Base-by-base conservation (phyloP, 2,113 vertebrate genomes). In the Oncorhynchus nerka region DNA sequence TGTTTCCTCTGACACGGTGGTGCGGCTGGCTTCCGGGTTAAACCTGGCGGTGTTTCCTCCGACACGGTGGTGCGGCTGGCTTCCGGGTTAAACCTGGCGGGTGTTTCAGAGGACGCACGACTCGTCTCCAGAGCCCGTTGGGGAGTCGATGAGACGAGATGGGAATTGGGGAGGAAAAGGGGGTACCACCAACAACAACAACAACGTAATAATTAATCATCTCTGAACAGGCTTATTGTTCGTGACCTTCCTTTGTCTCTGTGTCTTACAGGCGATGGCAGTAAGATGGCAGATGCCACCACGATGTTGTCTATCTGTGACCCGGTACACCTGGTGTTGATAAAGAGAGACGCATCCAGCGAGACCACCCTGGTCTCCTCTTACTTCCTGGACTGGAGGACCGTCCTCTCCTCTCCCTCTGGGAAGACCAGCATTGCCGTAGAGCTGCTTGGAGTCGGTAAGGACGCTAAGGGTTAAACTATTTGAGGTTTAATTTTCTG, bases 401-500 rank as follows among this genome's bases (percentile, higher is more conserved):
- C 92, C 5, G 91, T 98, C 80, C 93, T 99, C 81, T 88, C 94
- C 80, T 92, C 94, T 32, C 94, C 96, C 71, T 94, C 85, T 3
- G 94, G 95, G 71, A 80, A 93, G 84, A 95, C 92, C 55, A 94
- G 83, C 51, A 71, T 96, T 71, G 94, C 96, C 80, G 93, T 96
- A 77, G 98, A 99, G 71, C 93, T 99, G 79, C 94, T 97, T 89
- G 98, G 98, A 92, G 97, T 99, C 79, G 97, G 98, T 99, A 89
- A 93, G 93, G 68, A 66, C 24, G 1, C 4, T 28, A 13, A 13
- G 39, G 39, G 39, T 45, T 45, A 0, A 45, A 66, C 24, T 55
- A 19, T 28, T 66, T 66, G 12, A 64, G 61, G n/a, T 24, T 24
- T 5, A 4, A 57, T 4, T 16, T 57, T 57, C 51, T 57, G 39